These are phyloP conservation scores for Hesperia comma DNA, from an alignment of 2,888 invertebrate species.

Conservation along the genomic window DNA sequence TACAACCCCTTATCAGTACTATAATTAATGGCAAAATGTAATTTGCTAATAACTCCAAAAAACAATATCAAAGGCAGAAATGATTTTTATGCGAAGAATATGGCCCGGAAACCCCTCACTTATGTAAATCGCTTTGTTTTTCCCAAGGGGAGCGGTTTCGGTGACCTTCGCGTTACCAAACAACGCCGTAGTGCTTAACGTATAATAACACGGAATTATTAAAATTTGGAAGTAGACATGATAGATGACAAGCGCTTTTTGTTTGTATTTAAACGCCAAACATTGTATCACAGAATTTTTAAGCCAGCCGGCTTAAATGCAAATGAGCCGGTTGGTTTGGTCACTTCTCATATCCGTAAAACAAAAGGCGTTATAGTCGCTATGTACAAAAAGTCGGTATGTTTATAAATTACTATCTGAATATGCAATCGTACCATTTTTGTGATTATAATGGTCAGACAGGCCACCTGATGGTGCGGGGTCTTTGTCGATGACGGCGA, in stretches of 20 bases:
- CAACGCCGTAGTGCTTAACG: slow-evolving; percentile 15
- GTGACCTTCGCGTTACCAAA: slow-evolving; percentile 12
- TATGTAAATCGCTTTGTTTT: slow-evolving; percentile 21
- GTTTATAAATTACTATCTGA: too few relatives aligned
- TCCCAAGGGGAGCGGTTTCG: slow-evolving; percentile 7
- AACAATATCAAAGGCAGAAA: background rate
- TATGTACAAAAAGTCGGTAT: too few relatives aligned
- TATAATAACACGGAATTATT: slow-evolving; percentile 12
- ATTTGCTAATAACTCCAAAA: background rate
- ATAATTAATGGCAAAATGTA: background rate
- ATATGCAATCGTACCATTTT: too few relatives aligned
- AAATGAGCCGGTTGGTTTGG: too few relatives aligned
- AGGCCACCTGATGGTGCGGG: too few relatives aligned
- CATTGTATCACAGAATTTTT: background rate
- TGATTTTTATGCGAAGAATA: slow-evolving; percentile 10
- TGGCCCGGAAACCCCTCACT: slow-evolving; percentile 5
- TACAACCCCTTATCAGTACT: too few relatives aligned
- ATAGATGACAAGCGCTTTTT: background rate
- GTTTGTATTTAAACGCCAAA: background rate
- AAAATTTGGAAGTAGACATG: slow-evolving; percentile 16
- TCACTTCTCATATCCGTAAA: too few relatives aligned
- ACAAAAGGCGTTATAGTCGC: too few relatives aligned
- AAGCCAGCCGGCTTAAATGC: too few relatives aligned
- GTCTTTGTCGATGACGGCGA: too few relatives aligned
- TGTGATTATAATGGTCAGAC: too few relatives aligned